Evolutionary conservation across 2,113 vertebrate species (phyloP).

Genomic region (Otus sunia): DNA sequence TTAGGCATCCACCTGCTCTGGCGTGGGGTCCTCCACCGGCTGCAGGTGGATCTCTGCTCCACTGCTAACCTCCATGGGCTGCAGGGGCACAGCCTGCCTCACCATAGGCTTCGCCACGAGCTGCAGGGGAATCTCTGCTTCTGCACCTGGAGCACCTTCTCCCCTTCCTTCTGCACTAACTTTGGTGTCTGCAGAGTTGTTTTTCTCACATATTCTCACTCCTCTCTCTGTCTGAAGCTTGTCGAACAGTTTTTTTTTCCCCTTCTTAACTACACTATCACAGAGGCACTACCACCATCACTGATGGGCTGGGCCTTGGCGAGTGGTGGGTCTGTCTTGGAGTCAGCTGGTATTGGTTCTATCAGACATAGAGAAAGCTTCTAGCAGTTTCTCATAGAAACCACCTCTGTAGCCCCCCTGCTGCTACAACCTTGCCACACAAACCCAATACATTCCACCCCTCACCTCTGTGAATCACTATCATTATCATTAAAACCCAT

Average conservation of each 20-base stretch:
- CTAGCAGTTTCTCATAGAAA: no score
- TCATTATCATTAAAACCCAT: background rate
- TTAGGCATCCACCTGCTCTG: background rate
- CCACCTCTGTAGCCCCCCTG: no score
- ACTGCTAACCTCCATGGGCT: background rate
- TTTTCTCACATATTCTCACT: background rate
- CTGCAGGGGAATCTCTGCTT: background rate
- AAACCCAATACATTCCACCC: background rate
- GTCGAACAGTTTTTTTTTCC: background rate
- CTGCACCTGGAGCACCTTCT: fast-evolving
- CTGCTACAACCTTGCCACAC: background rate
- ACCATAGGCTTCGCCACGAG: background rate
- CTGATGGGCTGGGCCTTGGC: background rate
- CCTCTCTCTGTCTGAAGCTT: background rate
- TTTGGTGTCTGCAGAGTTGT: background rate
- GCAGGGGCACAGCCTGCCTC: background rate
- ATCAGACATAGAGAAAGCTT: no score
- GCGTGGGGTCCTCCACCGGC: fast-evolving
- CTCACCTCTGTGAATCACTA: no score
- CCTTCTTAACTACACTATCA: background rate
- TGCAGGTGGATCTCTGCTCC: background rate
- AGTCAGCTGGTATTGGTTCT: background rate
- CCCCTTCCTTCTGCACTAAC: background rate
- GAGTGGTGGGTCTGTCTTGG: background rate
- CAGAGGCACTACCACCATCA: background rate